Base-by-base conservation (phyloP, 1,140 invertebrate genomes). In the Trichoplusia ni region DNA sequence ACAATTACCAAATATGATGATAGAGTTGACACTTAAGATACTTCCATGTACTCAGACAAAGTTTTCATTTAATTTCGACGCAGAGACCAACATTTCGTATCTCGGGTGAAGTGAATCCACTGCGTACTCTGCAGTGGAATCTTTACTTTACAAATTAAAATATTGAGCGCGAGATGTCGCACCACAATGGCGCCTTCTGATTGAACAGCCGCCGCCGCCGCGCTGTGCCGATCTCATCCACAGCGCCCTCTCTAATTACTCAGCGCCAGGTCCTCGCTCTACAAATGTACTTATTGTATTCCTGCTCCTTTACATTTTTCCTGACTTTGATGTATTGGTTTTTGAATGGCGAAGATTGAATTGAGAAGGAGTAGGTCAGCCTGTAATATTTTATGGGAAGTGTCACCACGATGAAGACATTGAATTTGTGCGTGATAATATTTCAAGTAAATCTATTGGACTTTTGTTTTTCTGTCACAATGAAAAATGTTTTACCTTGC, bases 101-200 rank as follows among this genome's bases (percentile, higher is more conserved):
- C 5, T 14, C 25, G 4, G 3, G 8, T 4, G 9, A 1, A 5
- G n/a, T 37, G 5, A 9, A 8, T 6, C 23, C 23, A 27, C 18
- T 8, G 16, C 46, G 2, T 11, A 11, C 11, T n/a, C 21, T n/a
- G 11, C 35, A 7, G 4, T 31, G 35, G 19, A 1, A 25, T n/a
- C 38, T 35, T 14, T 8, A 9, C 35, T 42, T 40, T 49, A 62
- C 64, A 67, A 67, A 67, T 67, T 67, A 67, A 67, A 67, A 67
- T 54, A 67, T 67, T 66, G 42, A 54, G 35, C 40, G 37, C 25
- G 46, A 51, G 25, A 29, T 29, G 42, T 11, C 33, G 40, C 42
- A 14, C 44, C 38, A 59, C 64, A 59, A 66, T 53, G 27, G 44
- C 46, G 21, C 18, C 19, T 35, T n/a, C 21, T 56, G 51, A 56